Evolutionary conservation across 2,888 invertebrate genomes (phyloP), one percentile per base, ranked within the genome.

Genomic region (Meandrusa payeni): DNA sequence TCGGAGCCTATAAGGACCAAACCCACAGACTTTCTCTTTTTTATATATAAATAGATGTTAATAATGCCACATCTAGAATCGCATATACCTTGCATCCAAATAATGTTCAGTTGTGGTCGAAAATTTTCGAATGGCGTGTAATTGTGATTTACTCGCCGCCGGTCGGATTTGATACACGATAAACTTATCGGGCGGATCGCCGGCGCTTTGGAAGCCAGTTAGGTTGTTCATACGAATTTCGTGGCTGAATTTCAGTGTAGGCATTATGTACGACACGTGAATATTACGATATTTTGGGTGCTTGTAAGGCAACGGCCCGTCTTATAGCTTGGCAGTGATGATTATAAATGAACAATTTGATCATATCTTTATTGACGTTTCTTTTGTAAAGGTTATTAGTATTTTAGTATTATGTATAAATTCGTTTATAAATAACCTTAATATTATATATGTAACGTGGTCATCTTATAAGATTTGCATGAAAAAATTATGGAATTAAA

Each of bases 61-160:
- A 17, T 2, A 12, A n/a, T 19, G 31, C 1, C 37, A 15, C 26
- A 41, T 71, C 65, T 40, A 69, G 9, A 37, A 48, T 50, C 62
- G 57, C 76, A 77, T 76, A n/a, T 77, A 80, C 69, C 57, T 59
- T 43, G 58, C 62, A 60, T 56, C 67, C 61, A 64, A 79, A 77
- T 76, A 78, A 76, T 76, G 75, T 76, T 71, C 76, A 66, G 69
- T 72, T 75, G 59, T 54, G 64, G 64, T 59, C 63, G 69, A 73
- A 80, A 77, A 78, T 79, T 76, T 78, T 73, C 69, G 72, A 61
- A 70, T 77, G 75, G 62, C 73, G 60, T 71, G 73, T 83, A 82
- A 83, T 83, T 85, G 74, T 83, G 81, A 82, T 82, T 74, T 78
- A 82, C 72, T 62, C 54, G 55, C 42, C 42, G 42, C 69, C 66